Evolutionary conservation across 2,888 invertebrate genomes (phyloP).

Genomic region (Pediacus dermestoides): DNA sequence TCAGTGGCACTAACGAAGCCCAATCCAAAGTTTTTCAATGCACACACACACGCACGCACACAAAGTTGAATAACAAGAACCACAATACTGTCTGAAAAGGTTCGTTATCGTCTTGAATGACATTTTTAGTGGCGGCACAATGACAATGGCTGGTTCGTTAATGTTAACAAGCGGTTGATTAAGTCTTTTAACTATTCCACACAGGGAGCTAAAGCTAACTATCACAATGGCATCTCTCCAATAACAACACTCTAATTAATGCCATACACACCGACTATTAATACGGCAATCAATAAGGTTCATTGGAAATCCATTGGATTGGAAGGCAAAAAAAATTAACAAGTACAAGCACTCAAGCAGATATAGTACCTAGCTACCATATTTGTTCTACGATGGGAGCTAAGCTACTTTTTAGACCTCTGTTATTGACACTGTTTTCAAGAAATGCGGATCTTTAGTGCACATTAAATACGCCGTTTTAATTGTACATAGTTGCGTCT

Average conservation of each 20-base stretch:
- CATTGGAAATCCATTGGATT: no score
- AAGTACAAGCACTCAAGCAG: no score
- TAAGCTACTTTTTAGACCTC: no score
- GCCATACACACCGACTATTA: slow-evolving; percentile 15
- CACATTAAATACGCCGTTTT: no score
- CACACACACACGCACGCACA: no score
- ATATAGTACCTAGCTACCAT: no score
- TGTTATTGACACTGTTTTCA: no score
- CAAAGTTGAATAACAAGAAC: slow-evolving; percentile 28
- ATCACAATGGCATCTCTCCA: slow-evolving; percentile 18
- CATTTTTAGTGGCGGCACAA: slow-evolving; percentile 42
- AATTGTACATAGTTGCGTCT: no score
- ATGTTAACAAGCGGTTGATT: slow-evolving; percentile 48
- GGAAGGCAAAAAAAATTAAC: no score
- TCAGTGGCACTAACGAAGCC: slow-evolving; percentile 14
- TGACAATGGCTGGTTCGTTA: slow-evolving; percentile 46
- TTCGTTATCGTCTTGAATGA: slow-evolving; percentile 45
- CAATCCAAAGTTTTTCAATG: slow-evolving; percentile 16
- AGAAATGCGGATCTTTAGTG: no score
- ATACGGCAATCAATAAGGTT: slow-evolving; percentile 1
- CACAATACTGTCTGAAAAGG: slow-evolving; percentile 39
- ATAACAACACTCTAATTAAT: slow-evolving; percentile 21
- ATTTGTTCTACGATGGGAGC: no score
- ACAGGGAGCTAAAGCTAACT: slow-evolving; percentile 10
- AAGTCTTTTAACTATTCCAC: slow-evolving; percentile 39